Percentiles rank a stretch among this genome's conserved stretches.
Evolutionary conservation across 1,140 invertebrate genomes (phyloP).

Genomic region (Bombus pascuorum): DNA sequence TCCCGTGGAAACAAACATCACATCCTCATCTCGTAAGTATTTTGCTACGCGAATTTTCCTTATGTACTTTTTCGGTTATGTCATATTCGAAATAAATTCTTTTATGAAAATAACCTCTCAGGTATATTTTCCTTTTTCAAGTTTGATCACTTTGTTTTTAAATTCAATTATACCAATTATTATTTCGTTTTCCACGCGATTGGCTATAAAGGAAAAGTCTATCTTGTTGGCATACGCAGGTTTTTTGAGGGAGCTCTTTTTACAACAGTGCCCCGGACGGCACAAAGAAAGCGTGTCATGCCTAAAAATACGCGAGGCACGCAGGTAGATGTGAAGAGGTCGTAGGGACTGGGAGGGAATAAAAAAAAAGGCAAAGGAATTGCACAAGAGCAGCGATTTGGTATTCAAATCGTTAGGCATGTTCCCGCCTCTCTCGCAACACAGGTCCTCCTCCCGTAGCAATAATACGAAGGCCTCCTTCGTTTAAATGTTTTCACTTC

Average conservation of each 20-base stretch:
- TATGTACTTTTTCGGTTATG: background rate
- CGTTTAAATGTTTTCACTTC: constrained; percentile 50
- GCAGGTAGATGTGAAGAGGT: constrained; percentile 71
- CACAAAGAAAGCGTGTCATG: constrained; percentile 75
- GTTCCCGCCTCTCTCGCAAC: constrained; percentile 62
- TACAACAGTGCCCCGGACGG: constrained; percentile 39
- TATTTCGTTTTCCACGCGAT: background rate
- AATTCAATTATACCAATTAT: background rate
- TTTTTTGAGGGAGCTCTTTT: constrained; percentile 53
- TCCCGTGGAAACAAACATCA: background rate
- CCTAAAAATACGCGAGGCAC: constrained; percentile 76
- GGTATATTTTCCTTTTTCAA: background rate
- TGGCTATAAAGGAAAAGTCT: background rate
- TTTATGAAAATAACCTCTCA: background rate
- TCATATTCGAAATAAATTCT: background rate
- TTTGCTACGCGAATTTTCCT: background rate
- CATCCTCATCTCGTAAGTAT: background rate
- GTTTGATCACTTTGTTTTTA: background rate
- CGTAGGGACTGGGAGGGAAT: constrained; percentile 58
- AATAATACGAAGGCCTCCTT: constrained; percentile 43
- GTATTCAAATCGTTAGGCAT: constrained; percentile 76
- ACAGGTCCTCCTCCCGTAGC: constrained; percentile 38
- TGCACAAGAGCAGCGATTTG: constrained; percentile 74
- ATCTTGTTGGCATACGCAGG: background rate
- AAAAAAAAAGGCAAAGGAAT: constrained; percentile 58